Percentiles rank a stretch among this genome's conserved stretches.
phyloP scores from a whole-genome alignment of 2,113 vertebrate species.

The Passer montanus region DNA sequence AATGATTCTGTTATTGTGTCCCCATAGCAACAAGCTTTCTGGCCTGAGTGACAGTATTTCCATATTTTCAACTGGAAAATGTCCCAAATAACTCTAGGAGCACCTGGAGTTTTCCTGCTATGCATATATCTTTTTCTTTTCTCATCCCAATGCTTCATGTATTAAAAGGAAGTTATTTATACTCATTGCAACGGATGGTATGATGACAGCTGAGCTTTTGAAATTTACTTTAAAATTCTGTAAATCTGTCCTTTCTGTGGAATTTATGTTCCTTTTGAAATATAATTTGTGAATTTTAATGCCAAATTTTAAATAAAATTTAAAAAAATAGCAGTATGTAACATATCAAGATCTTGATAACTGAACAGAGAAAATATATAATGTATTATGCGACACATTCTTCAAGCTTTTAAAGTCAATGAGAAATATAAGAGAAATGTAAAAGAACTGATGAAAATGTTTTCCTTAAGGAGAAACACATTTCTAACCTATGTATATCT shows the following conservation, averaged over 20 bases:
- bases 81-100: constrained; percentile 70
- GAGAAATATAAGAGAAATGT: constrained; percentile 34
- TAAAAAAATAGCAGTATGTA: constrained; percentile 4
- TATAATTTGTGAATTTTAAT: constrained; percentile 67
- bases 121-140: constrained; percentile 59
- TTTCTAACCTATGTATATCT: constrained; percentile 15
- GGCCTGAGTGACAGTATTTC: constrained; percentile 67
- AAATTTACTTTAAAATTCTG: constrained; percentile 72
- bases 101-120: constrained; percentile 75
- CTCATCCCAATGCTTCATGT: constrained; percentile 49
- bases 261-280: constrained; percentile 68
- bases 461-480: not conserved
- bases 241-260: constrained; percentile 68
- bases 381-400: constrained; percentile 20
- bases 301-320: constrained; percentile 55
- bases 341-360: constrained; percentile 51
- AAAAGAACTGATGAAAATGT: constrained; percentile 22
- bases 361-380: constrained; percentile 30
- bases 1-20: constrained; percentile 48
- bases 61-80: constrained; percentile 74
- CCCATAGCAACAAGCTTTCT: constrained; percentile 72
- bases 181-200: constrained; percentile 56
- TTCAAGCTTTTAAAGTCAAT: constrained; percentile 43
- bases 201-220: constrained; percentile 69
- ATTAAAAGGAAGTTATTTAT: constrained; percentile 74